Base-by-base conservation (phyloP, 1,140 invertebrate genomes). In the Anastrepha obliqua region DNA sequence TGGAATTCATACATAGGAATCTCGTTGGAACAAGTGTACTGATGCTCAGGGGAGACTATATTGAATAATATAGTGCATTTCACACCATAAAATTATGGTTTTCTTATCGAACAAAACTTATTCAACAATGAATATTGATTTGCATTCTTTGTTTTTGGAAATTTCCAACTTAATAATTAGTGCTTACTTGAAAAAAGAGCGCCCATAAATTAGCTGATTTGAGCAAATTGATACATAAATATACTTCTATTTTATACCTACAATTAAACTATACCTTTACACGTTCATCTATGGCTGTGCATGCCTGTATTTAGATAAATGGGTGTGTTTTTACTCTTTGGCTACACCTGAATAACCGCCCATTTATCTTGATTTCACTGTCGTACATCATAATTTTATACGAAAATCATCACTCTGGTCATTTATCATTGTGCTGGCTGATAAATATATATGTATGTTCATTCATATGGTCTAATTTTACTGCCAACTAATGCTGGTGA, bases 281-380 rank as follows among this genome's bases (percentile, higher is more conserved):
- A 58, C n/a, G 29, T 51, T 42, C 2, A 9, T 15, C n/a, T 0
- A 5, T 3, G 29, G 15, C 29, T 51, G 65, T 39, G 39, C 9
- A 42, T 7, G n/a, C 2, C 15, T 74, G 70, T 74, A 4, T n/a
- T 15, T 74, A 17, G 39, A 13, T 42, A 15, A 9, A 7, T 51
- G 44, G 4, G 60, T 64, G 17, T 64, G 60, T 13, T 5, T n/a
- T 13, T n/a, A 5, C 0, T 29, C 44, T 44, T 81, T 15, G 74
- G 74, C 9, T 81, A 29, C 42, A 47, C 74, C 47, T 81, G 74
- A 55, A 47, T 81, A 55, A 29, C 74, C 44, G 47, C 44, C 74
- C 74, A 81, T 81, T 81, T 81, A 47, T 81, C 74, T 81, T 81
- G 74, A 55, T 81, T 81, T 51, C 74, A 81, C 44, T 55, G 47